Evolutionary conservation across 1,140 invertebrate species (phyloP).

Genomic region (Drosophila pachea): DNA sequence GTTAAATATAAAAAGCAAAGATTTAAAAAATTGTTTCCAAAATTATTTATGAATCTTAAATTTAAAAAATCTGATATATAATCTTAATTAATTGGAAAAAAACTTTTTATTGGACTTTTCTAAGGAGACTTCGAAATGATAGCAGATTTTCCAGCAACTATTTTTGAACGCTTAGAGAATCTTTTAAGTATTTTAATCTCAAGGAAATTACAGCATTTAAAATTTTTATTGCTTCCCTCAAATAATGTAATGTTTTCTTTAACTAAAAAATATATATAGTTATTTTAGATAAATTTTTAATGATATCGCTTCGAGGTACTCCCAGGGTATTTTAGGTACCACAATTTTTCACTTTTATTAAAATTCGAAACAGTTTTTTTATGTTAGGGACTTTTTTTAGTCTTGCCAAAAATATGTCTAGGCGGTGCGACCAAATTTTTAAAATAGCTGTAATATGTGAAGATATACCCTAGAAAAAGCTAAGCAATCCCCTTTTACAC

Average conservation of each 20-base stretch:
- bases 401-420: not conserved
- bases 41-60: too few species aligned
- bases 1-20: too few species aligned
- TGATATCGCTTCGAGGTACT: not conserved
- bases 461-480: not conserved
- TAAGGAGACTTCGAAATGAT: too few species aligned
- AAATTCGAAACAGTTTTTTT: conserved; percentile 1
- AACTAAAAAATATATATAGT: not conserved
- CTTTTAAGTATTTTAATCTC: too few species aligned
- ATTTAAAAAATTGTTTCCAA: too few species aligned
- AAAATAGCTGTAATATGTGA: not conserved
- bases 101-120: too few species aligned
- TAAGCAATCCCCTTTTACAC: not conserved
- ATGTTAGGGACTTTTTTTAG: not conserved
- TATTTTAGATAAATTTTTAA: not conserved
- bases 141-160: too few species aligned
- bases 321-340: not conserved
- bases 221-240: too few species aligned
- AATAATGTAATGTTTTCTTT: not conserved
- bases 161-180: too few species aligned
- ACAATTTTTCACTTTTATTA: not conserved
- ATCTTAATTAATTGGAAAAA: too few species aligned
- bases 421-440: not conserved
- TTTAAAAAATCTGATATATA: too few species aligned
- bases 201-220: too few species aligned